Evolutionary conservation across 2,113 vertebrate species (phyloP), one percentile per base, ranked within the genome.

Genomic region (Megaptera novaeangliae): DNA sequence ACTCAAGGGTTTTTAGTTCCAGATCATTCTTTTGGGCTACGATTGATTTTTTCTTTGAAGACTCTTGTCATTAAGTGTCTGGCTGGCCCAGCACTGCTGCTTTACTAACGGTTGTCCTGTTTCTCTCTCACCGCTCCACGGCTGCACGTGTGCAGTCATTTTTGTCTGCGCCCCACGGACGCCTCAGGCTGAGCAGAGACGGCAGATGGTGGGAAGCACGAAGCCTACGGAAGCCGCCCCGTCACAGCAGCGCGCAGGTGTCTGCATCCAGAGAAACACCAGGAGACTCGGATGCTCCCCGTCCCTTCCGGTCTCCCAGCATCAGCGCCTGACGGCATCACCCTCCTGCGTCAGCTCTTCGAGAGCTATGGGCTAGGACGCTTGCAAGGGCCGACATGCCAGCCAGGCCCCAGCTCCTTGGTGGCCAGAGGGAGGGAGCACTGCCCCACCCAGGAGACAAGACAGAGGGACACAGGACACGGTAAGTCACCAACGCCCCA

Each of bases 81-180:
- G 72, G 21, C 20, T 27, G 27, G 17, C 15, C 82, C 71, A 27
- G 55, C 44, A 4, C 44, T 11, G 59, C 3, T 4, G 39, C 68
- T 39, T 52, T 7, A 18, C 27, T 20, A 31, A 41, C 0, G 12
- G 27, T 8, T 39, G 57, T 27, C 34, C 78, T 15, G 34, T 25
- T 69, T 23, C n/a, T 57, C 55, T 61, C 91, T 41, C 15, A 9
- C 44, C 61, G 3, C 34, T 36, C 31, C 29, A 21, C 8, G 29
- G 4, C 44, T 1, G 10, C 57, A 49, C 10, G 17, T 0, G n/a
- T 5, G 7, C 7, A 4, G 61, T n/a, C n/a, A 5, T 27, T 27
- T 41, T 20, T 17, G 64, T 55, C 57, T 31, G 46, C 8, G 12
- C 25, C 36, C 8, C 0, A 4, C 1, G 25, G 61, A 21, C 17